Percentiles rank a stretch among this genome's conserved stretches.
These are phyloP conservation scores for Rhyacophila brunnea DNA, from an alignment of 1,140 invertebrate genomes.

Conservation along the genomic window DNA sequence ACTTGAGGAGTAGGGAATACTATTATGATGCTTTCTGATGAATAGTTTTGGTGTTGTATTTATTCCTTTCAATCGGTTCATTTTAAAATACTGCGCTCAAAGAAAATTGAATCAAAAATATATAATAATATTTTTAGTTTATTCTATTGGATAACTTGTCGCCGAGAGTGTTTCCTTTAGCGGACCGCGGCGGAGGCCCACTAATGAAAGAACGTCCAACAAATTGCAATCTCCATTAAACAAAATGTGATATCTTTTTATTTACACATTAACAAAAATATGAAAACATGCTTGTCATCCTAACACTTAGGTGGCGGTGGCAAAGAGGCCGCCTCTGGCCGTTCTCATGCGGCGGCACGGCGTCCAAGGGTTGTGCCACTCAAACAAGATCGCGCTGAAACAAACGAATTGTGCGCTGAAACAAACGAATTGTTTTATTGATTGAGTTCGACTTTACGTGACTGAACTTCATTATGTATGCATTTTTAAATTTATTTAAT, in stretches of 20 bases:
- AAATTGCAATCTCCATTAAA: constrained; percentile 37
- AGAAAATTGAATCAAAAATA: not conserved
- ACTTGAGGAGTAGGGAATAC: not conserved
- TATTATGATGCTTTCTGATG: not conserved
- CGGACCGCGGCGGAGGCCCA: constrained; percentile 11
- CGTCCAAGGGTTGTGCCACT: constrained; percentile 5
- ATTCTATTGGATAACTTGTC: constrained; percentile 1
- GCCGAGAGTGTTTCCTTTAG: not conserved
- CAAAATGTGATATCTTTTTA: constrained; percentile 37
- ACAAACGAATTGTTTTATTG: too few species aligned
- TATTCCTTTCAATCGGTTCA: not conserved
- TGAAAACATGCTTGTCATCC: constrained; percentile 33
- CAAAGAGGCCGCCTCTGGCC: constrained; percentile 8
- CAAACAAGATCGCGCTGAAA: too few species aligned
- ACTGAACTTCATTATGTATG: too few species aligned
- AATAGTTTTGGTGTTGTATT: not conserved
- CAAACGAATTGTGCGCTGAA: too few species aligned
- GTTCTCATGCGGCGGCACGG: not conserved
- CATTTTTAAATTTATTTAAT: too few species aligned
- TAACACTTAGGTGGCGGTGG: constrained; percentile 29
- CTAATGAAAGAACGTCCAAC: constrained; percentile 34
- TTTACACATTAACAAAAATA: constrained; percentile 38
- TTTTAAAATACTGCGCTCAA: not conserved
- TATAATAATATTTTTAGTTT: not conserved
- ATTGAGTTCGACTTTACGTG: too few species aligned